Conservation (phyloP, 92 coral and sea anemone species). For the Epizoanthus stellaris region DNA sequence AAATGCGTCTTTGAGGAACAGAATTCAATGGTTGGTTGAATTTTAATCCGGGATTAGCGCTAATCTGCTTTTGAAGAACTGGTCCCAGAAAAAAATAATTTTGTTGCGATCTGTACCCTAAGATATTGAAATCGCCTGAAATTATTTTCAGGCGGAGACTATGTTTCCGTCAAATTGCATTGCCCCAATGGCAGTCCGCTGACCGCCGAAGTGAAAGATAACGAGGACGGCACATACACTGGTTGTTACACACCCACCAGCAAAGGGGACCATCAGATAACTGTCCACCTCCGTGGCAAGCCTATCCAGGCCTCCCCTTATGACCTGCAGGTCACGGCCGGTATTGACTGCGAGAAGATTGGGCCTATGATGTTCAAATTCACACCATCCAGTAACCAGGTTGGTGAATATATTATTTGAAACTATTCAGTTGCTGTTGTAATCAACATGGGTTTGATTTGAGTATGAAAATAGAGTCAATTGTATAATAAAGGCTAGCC, state of each 20-base stretch:
- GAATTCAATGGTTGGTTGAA: no score
- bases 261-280: slow-evolving; percentile 87
- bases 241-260: slow-evolving; percentile 66
- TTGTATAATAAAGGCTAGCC: no score
- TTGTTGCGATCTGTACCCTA: not conserved
- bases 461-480: no score
- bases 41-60: not conserved
- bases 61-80: not conserved
- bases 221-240: slow-evolving; percentile 76
- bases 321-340: slow-evolving; percentile 86
- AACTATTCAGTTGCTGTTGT: no score
- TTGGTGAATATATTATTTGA: not conserved
- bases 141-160: slow-evolving; percentile 67
- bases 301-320: slow-evolving; percentile 86
- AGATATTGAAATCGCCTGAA: not conserved
- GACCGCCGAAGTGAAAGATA: slow-evolving; percentile 75
- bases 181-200: slow-evolving; percentile 79
- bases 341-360: slow-evolving; percentile 84
- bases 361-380: slow-evolving; percentile 72
- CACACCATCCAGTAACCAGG: slow-evolving; percentile 56
- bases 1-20: no score
- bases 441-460: no score
- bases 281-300: slow-evolving; percentile 78
- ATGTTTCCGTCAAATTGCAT: slow-evolving; percentile 77
- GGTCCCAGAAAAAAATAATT: no score